Conservation (phyloP, 2,113 vertebrate species). For the Cyphomyrus plagiostoma region DNA sequence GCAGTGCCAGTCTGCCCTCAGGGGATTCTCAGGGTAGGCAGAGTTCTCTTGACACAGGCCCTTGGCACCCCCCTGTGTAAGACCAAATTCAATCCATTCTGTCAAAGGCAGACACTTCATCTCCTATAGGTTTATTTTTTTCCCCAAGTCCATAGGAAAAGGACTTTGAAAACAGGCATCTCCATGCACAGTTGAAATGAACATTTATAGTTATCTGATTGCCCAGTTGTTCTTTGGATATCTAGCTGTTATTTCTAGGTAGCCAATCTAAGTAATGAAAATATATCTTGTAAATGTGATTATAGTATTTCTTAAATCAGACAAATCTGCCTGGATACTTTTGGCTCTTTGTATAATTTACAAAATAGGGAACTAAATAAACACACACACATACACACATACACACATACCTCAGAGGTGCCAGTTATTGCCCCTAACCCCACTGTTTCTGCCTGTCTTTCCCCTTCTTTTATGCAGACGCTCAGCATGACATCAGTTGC, state of each 20-base stretch:
- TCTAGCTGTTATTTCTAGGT: neutral
- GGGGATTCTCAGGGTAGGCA: neutral
- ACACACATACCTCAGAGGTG: too few relatives aligned
- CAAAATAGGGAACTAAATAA: too few relatives aligned
- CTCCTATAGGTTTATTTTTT: neutral
- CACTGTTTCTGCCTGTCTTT: constrained; percentile 32
- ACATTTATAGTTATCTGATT: neutral
- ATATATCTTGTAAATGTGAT: neutral
- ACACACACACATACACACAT: too few relatives aligned
- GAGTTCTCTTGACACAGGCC: neutral
- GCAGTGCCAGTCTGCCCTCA: neutral
- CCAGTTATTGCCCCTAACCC: neutral
- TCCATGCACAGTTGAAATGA: neutral
- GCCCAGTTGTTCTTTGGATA: neutral
- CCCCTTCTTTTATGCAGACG: constrained; percentile 47
- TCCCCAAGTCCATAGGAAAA: neutral
- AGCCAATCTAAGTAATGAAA: neutral
- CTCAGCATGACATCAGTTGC: constrained; percentile 92
- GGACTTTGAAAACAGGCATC: neutral
- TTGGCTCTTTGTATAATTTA: too few relatives aligned
- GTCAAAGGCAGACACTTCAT: neutral
- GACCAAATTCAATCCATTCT: neutral
- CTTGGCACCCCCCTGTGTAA: neutral
- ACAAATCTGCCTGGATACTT: neutral
- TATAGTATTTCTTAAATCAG: neutral